A percentile compares a stretch with the other conserved stretches of the same genome.
These are phyloP conservation scores for Amphipoea lucens DNA, from an alignment of 2,888 invertebrate species.

Conservation along the genomic window DNA sequence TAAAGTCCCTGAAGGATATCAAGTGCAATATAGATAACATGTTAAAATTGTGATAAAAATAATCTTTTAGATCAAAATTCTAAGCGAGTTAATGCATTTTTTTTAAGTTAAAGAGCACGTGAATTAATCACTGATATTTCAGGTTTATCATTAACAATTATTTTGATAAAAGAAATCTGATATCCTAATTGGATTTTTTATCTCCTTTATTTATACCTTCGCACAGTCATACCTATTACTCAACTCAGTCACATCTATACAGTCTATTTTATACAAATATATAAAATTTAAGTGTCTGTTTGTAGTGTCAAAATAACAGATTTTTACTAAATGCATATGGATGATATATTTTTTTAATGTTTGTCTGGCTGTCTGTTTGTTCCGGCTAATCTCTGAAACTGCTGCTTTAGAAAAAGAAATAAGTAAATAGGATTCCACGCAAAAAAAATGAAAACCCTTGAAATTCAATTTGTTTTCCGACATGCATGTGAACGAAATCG, in stretches of 20 bases:
- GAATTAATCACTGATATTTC: conserved; percentile 16
- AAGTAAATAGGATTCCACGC: too few species aligned
- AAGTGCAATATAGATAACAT: not conserved
- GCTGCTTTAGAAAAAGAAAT: too few species aligned
- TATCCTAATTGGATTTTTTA: conserved; percentile 37
- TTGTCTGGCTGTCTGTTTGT: too few species aligned
- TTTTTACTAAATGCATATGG: not conserved
- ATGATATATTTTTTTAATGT: too few species aligned
- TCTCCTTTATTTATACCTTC: conserved; percentile 10
- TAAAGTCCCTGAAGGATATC: not conserved
- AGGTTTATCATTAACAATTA: conserved; percentile 25
- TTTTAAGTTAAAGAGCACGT: conserved; percentile 6
- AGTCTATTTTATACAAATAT: not conserved
- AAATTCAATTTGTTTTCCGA: too few species aligned
- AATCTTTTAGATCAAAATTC: not conserved
- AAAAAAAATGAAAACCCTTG: too few species aligned
- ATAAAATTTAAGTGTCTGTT: not conserved
- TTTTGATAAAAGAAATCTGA: conserved; percentile 40
- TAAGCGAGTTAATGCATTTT: not conserved
- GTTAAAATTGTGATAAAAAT: not conserved
- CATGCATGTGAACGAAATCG: not conserved
- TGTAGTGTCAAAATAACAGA: not conserved
- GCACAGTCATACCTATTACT: not conserved
- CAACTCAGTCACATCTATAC: not conserved
- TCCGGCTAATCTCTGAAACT: not conserved